These are phyloP conservation scores for Leptosomus discolor DNA, from an alignment of 2,113 vertebrate genomes.

Conservation along the genomic window DNA sequence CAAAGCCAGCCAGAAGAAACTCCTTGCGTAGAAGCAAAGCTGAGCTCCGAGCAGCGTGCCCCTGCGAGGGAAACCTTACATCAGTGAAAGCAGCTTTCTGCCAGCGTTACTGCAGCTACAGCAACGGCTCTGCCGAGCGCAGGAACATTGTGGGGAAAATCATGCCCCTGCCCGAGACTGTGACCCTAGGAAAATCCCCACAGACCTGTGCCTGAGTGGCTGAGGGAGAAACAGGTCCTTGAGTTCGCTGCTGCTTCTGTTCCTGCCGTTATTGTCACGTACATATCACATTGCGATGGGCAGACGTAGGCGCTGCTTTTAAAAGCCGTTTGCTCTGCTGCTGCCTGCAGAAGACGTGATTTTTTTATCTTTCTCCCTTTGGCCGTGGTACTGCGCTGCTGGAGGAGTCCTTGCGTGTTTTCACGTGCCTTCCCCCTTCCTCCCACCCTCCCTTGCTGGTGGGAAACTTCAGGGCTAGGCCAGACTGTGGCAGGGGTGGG, in stretches of 20 bases:
- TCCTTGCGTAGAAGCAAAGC: neutral
- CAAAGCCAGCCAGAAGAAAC: neutral
- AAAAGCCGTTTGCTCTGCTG: neutral
- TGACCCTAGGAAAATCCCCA: neutral
- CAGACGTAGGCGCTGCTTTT: neutral
- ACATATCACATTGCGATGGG: rapidly evolving
- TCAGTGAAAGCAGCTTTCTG: neutral
- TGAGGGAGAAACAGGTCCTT: neutral
- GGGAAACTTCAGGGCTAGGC: neutral
- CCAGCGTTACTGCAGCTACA: neutral
- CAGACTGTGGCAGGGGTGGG: neutral
- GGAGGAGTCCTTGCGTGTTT: neutral
- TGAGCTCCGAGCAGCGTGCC: neutral
- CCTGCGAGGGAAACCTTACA: rapidly evolving
- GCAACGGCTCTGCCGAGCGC: rapidly evolving
- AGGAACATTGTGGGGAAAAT: neutral
- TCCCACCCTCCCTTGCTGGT: neutral
- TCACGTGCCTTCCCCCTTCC: neutral
- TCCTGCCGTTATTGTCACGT: rapidly evolving
- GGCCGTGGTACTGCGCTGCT: neutral
- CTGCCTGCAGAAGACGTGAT: neutral
- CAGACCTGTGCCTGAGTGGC: neutral
- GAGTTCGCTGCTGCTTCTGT: neutral
- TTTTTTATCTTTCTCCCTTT: neutral
- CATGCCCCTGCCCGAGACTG: neutral